Base-by-base conservation (phyloP, 2,113 vertebrate genomes). In the Microtus ochrogaster region DNA sequence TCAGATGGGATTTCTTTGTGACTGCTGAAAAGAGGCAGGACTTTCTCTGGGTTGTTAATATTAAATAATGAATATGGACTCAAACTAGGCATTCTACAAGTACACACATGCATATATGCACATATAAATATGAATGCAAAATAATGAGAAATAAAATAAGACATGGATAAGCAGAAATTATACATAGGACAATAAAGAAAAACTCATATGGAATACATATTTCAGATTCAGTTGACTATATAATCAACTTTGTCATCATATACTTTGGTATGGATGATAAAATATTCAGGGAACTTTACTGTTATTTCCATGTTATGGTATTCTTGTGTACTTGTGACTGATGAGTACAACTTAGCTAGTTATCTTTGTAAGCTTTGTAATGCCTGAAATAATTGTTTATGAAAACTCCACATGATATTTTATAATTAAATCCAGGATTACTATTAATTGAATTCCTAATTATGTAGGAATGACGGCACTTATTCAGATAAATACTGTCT, bases 1-100 rank as follows among this genome's bases (percentile, higher is more conserved):
- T 95, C 44, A 91, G 84, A 94, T 39, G 58, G 61, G 30, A 90
- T 92, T 96, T 94, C 61, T 85, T 94, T 90, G 16, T 41, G 89
- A 79, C 66, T 87, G 52, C 39, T 89, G 63, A 86, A 96, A 78
- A 93, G 36, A 73, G 14, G 10, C 10, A 70, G 24, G 44, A 17
- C 2, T 94, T 95, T 96, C 52, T 96, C 63, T 91, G 13, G 7
- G 70, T 95, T 94, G 39, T 28, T 95, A 11, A 58, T 82, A 90
- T 87, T 16, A 96, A 94, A 91, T 82, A 85, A 77, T 24, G 86
- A 93, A 61, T 74, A 11, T 58, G 21, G 22, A 52, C 3, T 88
- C 9, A 44, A 77, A 3, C 7, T 11, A 65, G 39, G 5, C 28
- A 3, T 90, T 55, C 66, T n/a, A 6, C 22, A 79, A 78, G 1